These are phyloP conservation scores for Enteromius fasciolatus DNA, from an alignment of 2,797 vertebrate genomes.

Conservation along the genomic window DNA sequence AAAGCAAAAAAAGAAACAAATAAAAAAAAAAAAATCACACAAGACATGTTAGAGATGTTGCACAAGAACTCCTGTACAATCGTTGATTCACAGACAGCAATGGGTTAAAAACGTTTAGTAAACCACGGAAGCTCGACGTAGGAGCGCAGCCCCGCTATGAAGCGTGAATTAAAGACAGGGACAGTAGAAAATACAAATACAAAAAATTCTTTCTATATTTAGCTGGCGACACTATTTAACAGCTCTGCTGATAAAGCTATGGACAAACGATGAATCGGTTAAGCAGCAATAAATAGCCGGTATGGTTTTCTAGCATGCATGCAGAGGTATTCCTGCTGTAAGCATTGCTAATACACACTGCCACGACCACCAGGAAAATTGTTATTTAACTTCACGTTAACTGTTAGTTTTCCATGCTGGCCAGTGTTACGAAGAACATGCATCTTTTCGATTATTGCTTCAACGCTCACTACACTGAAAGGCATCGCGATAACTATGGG, in stretches of 20 bases:
- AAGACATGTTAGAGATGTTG: conserved; percentile 58
- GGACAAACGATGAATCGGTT: conserved; percentile 17
- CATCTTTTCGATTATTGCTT: conserved; percentile 42
- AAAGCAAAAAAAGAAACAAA: conserved; percentile 65
- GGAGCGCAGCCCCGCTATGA: not conserved
- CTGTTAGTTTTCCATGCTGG: conserved; percentile 39
- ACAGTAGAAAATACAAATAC: conserved; percentile 18
- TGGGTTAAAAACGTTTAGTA: conserved; percentile 32
- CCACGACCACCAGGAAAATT: conserved; percentile 23
- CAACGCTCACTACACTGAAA: conserved; percentile 19
- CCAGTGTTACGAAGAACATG: conserved; percentile 48
- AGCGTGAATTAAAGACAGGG: conserved; percentile 14
- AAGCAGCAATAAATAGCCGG: conserved; percentile 23
- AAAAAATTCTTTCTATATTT: conserved; percentile 19
- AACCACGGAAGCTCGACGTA: not conserved
- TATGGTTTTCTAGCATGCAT: conserved; percentile 43
- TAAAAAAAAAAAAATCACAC: conserved; percentile 56
- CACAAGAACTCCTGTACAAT: conserved; percentile 42
- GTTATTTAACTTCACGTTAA: conserved; percentile 1
- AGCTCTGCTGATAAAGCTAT: conserved; percentile 50
- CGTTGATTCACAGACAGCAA: conserved; percentile 29
- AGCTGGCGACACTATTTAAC: conserved; percentile 46
- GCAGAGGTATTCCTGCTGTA: conserved; percentile 21
- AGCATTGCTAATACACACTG: conserved; percentile 39
- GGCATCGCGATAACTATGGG: conserved; percentile 26